Evolutionary conservation across 2,888 invertebrate genomes (phyloP), one percentile per base, ranked within the genome.

Genomic region (Plutella xylostella): DNA sequence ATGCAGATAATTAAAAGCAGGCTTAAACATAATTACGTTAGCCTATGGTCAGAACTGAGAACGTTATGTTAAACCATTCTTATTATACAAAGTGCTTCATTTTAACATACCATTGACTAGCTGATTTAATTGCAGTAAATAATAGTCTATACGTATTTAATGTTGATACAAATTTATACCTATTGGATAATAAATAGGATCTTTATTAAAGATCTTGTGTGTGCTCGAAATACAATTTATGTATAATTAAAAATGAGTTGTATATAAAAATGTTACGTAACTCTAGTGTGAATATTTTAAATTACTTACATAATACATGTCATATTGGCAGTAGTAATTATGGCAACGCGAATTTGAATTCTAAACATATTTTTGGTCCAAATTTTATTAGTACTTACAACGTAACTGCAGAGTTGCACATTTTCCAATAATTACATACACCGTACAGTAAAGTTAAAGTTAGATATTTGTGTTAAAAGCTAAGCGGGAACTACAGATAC

Each of bases 271-370:
- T 34, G 34, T 34, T 34, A 34, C 17, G 34, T 34, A 39, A 28
- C 25, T 39, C 22, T 22, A 39, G 14, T 14, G 14, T 39, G 12
- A 39, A 39, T 39, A 39, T 39, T 54, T 55, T 48, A 58, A 67
- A 61, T 71, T 65, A 66, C 65, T 65, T 64, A 59, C 19, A 30
- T 18, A 31, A 31, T 56, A 62, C 67, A 72, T 78, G 77, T 79
- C 77, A 76, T 41, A 28, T 45, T 47, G 43, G 47, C 49, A 44
- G 45, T 43, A 18, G 65, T 71, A 69, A 69, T 69, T 76, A 82
- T 82, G 82, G 82, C 82, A 82, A 77, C 79, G 71, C 74, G 78
- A 80, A 80, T 79, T 77, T 77, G 76, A 68, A 66, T 74, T 75
- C 68, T 76, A 72, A 68, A 65, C 37, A 69, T 76, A 77, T 80